Conservation (phyloP, 1,140 invertebrate genomes). For the Psix sp. region DNA sequence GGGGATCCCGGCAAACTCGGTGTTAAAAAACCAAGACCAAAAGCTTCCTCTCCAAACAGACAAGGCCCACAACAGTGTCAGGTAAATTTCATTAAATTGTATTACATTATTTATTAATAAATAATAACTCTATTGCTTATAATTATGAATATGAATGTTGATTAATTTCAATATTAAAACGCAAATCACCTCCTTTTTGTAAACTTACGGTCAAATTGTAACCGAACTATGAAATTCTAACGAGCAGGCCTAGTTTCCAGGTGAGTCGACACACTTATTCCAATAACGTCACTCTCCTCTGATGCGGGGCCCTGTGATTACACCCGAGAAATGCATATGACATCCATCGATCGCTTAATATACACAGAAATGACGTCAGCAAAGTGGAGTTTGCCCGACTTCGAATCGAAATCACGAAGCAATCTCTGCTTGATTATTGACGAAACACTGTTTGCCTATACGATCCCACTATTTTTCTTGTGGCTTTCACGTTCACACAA, state of each 20-base stretch:
- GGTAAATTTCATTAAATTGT: too few relatives aligned
- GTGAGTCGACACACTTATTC: slow-evolving; percentile 49
- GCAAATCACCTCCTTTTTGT: not conserved
- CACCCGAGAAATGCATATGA: slow-evolving; percentile 47
- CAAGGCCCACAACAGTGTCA: slow-evolving; percentile 89
- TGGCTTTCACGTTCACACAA: not conserved
- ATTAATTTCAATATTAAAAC: too few relatives aligned
- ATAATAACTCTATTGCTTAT: too few relatives aligned
- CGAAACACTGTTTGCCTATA: slow-evolving; percentile 22
- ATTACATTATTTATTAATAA: too few relatives aligned
- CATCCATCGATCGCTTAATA: slow-evolving; percentile 56
- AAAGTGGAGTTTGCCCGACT: slow-evolving; percentile 46
- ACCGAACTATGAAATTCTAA: slow-evolving; percentile 64
- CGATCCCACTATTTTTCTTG: slow-evolving; percentile 30
- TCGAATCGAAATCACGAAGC: slow-evolving; percentile 52
- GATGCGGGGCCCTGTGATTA: slow-evolving; percentile 45
- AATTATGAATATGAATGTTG: too few relatives aligned
- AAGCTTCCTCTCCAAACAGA: slow-evolving; percentile 86
- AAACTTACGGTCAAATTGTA: slow-evolving; percentile 21
- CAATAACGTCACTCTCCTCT: slow-evolving; percentile 44
- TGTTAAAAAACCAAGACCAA: slow-evolving; percentile 84
- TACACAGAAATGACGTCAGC: slow-evolving; percentile 47
- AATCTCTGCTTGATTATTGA: slow-evolving; percentile 39
- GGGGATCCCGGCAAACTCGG: slow-evolving; percentile 74
- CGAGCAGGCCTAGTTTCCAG: slow-evolving; percentile 68